Conservation (phyloP, 2,797 vertebrate genomes). For the Lepilemur ruficaudatus region DNA sequence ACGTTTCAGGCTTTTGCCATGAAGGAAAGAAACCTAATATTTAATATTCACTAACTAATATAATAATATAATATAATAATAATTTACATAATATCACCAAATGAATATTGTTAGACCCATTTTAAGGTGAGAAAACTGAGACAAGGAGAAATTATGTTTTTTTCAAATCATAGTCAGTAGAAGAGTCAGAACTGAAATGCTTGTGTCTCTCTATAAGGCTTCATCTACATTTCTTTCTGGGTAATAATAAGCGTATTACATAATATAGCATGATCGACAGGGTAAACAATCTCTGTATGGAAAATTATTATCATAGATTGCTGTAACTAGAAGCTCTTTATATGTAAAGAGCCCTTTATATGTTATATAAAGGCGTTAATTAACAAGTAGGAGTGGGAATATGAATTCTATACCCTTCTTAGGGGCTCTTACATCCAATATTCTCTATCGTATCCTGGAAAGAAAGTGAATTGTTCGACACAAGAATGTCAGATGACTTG, state of each 20-base stretch:
- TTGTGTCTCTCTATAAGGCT: rapidly evolving
- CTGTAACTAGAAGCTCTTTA: not conserved
- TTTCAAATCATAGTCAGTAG: not conserved
- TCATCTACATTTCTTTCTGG: not conserved
- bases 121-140: not conserved
- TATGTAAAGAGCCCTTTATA: not conserved
- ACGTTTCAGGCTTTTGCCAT: not conserved
- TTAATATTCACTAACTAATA: not conserved
- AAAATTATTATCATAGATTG: not conserved
- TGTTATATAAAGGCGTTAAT: not conserved
- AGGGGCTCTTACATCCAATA: not conserved
- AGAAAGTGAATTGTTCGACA: not conserved
- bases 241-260: not conserved
- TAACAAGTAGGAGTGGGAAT: not conserved
- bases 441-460: not conserved
- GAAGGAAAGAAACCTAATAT: not conserved
- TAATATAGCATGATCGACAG: not conserved
- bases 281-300: not conserved
- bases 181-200: not conserved
- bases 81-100: not conserved
- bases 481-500: not conserved
- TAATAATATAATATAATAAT: not conserved
- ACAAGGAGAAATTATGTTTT: not conserved
- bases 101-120: not conserved
- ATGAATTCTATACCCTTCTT: too few species aligned